These are phyloP conservation scores for Pica pica DNA, from an alignment of 2,113 vertebrate genomes.

Conservation along the genomic window DNA sequence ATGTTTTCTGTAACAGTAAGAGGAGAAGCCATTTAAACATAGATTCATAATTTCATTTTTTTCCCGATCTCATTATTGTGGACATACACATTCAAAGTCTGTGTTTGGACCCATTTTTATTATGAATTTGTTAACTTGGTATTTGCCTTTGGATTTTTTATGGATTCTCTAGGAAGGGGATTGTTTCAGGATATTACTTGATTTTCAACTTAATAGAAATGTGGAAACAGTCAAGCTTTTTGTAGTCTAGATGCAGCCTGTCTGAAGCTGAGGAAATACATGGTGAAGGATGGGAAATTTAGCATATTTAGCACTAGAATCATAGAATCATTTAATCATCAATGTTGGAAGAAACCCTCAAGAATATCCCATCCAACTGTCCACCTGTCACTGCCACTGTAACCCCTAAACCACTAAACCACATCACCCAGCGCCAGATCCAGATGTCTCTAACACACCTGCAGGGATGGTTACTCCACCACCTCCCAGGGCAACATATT, in stretches of 20 bases:
- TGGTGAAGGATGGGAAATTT: background rate
- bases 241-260: background rate
- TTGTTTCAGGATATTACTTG: background rate
- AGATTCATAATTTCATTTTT: conserved; percentile 14
- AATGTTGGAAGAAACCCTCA: background rate
- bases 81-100: background rate
- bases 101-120: conserved; percentile 24
- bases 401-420: background rate
- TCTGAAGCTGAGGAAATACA: background rate
- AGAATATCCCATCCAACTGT: background rate
- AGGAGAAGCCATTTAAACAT: conserved; percentile 34
- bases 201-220: background rate
- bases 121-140: background rate
- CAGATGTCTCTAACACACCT: background rate
- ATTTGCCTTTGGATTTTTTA: background rate
- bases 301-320: background rate
- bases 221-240: background rate
- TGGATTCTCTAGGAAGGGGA: background rate
- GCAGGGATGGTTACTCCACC: background rate
- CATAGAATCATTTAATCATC: background rate
- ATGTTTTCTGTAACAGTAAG: conserved; percentile 61
- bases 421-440: background rate
- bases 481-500: background rate
- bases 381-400: background rate
- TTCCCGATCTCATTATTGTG: conserved; percentile 7